Conservation (phyloP, 1,140 invertebrate genomes). For the Caenorhabditis briggsae region DNA sequence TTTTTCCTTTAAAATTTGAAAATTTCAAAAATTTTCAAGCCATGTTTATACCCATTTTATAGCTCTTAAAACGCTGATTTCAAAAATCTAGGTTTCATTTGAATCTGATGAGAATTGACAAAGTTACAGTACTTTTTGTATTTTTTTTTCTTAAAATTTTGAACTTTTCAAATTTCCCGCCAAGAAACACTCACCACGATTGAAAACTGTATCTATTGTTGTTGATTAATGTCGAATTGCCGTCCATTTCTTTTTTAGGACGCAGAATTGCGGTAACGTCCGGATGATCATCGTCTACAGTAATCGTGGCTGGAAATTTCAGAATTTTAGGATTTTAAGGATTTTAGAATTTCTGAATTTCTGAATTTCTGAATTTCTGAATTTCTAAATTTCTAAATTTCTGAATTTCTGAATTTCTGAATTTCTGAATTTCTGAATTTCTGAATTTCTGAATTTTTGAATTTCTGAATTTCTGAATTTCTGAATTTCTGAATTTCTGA, state of each 20-base stretch:
- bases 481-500: too few relatives aligned
- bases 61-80: too few relatives aligned
- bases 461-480: too few relatives aligned
- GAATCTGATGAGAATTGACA: too few relatives aligned
- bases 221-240: not conserved
- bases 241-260: conserved; percentile 1
- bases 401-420: not conserved
- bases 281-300: conserved; percentile 23
- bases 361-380: too few relatives aligned
- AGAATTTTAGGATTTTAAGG: not conserved
- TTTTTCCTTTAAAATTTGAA: too few relatives aligned
- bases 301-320: conserved; percentile 21
- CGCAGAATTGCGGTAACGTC: not conserved
- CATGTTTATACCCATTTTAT: too few relatives aligned
- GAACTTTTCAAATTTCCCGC: not conserved
- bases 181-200: not conserved
- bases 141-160: too few relatives aligned
- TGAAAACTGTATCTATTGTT: conserved; percentile 49
- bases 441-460: not conserved
- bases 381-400: not conserved
- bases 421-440: not conserved
- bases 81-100: too few relatives aligned
- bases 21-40: too few relatives aligned
- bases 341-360: too few relatives aligned
- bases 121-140: too few relatives aligned